phyloP scores from a whole-genome alignment of 2,888 invertebrate genomes.

The Meliscaeva auricollis region DNA sequence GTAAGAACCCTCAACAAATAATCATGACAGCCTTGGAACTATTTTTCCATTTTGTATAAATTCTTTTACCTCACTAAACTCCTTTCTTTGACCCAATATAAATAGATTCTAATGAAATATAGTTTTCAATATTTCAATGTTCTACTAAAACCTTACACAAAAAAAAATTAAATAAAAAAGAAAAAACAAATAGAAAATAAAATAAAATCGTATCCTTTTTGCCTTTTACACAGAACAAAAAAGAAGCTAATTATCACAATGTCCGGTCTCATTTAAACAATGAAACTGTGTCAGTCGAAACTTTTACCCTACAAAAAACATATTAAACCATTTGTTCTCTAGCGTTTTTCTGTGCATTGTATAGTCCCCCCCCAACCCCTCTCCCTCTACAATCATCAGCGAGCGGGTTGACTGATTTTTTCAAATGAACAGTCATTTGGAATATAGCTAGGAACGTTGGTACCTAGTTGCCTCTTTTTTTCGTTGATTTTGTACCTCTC shows the following conservation, averaged over 20 bases:
- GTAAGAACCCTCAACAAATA: too few species aligned
- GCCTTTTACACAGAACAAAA: constrained; percentile 22
- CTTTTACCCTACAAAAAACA: constrained; percentile 30
- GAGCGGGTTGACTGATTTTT: constrained; percentile 41
- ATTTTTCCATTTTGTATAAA: too few species aligned
- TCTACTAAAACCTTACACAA: background rate
- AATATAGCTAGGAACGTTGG: constrained; percentile 19
- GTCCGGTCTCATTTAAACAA: constrained; percentile 33
- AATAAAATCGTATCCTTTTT: constrained; percentile 10
- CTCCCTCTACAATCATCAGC: background rate
- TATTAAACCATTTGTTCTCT: constrained; percentile 29
- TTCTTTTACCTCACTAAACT: background rate
- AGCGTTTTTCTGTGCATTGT: background rate
- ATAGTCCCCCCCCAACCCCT: background rate
- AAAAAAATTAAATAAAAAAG: background rate
- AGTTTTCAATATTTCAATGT: constrained; percentile 24
- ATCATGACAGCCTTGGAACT: too few species aligned
- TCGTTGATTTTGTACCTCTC: constrained; percentile 5
- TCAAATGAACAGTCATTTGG: constrained; percentile 58
- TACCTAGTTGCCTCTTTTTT: constrained; percentile 24
- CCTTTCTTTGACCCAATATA: background rate
- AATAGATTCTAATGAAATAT: constrained; percentile 8
- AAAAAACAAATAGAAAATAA: constrained; percentile 10
- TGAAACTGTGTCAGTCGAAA: constrained; percentile 41
- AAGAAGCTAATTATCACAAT: constrained; percentile 41